Evolutionary conservation across 2,888 invertebrate species (phyloP).

Genomic region (Mystacides longicornis): DNA sequence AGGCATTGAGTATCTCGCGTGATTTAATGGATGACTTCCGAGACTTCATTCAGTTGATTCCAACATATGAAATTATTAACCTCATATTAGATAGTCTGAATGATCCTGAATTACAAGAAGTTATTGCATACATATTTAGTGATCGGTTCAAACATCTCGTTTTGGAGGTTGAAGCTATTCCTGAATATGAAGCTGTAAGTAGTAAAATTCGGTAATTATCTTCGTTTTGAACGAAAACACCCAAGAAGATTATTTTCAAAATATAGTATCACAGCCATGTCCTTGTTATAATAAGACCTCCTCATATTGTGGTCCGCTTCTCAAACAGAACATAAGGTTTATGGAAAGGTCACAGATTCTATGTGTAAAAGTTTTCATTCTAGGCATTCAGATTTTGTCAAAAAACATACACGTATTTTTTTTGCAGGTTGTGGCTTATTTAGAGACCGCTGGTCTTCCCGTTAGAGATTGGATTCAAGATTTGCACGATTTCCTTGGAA

Average conservation of each 20-base stretch:
- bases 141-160: slow-evolving; percentile 2
- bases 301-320: too few species aligned
- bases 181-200: slow-evolving; percentile 10
- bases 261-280: too few species aligned
- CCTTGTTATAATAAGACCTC: too few species aligned
- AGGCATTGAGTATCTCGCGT: neutral
- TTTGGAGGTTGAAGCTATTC: slow-evolving; percentile 5
- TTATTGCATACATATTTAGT: slow-evolving; percentile 6
- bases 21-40: slow-evolving; percentile 3
- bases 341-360: too few species aligned
- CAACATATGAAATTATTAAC: neutral
- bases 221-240: too few species aligned
- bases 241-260: too few species aligned
- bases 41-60: slow-evolving; percentile 9
- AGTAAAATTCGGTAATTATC: too few species aligned
- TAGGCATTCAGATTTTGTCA: too few species aligned
- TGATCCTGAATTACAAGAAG: slow-evolving; percentile 9
- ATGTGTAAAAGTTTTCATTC: too few species aligned
- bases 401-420: too few species aligned
- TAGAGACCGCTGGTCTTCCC: slow-evolving; percentile 9
- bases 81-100: neutral
- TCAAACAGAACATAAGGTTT: too few species aligned
- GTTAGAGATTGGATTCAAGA: slow-evolving; percentile 5
- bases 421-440: slow-evolving; percentile 10
- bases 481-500: slow-evolving; percentile 7